Conservation (phyloP, 1,140 invertebrate species). For the Meloidogyne exigua region DNA sequence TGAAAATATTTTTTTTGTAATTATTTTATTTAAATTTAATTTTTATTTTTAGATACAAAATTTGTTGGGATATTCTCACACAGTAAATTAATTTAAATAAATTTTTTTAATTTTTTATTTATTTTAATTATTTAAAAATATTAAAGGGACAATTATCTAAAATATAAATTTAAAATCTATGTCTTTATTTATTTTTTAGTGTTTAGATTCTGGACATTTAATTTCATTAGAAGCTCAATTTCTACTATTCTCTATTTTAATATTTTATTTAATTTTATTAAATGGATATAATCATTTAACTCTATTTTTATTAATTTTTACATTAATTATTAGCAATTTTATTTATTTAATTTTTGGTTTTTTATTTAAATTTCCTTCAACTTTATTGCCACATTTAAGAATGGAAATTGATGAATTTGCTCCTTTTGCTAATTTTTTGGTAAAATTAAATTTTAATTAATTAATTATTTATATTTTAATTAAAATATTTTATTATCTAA, state of each 20-base stretch:
- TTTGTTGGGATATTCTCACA: slow-evolving; percentile 39
- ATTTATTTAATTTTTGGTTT: slow-evolving; percentile 31
- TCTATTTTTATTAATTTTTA: slow-evolving; percentile 6
- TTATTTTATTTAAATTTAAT: background rate
- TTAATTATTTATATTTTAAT: background rate
- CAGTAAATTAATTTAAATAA: slow-evolving; percentile 40
- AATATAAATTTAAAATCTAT: too few relatives aligned
- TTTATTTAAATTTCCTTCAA: slow-evolving; percentile 30
- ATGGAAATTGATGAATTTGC: slow-evolving; percentile 33
- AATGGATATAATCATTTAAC: background rate
- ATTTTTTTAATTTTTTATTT: background rate
- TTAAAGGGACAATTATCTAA: too few relatives aligned
- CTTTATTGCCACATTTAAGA: slow-evolving; percentile 41
- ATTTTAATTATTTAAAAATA: slow-evolving; percentile 14
- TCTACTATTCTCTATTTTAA: slow-evolving; percentile 33
- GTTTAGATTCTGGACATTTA: slow-evolving; percentile 46
- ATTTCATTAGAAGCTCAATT: slow-evolving; percentile 50
- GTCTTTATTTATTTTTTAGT: too few relatives aligned
- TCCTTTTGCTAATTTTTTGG: slow-evolving; percentile 40
- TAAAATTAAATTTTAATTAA: background rate
- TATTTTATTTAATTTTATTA: slow-evolving; percentile 20
- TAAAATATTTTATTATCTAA: too few relatives aligned
- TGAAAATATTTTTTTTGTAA: slow-evolving; percentile 33
- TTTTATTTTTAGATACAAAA: slow-evolving; percentile 31
- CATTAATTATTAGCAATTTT: slow-evolving; percentile 17